Conservation (phyloP, 2,888 invertebrate species). For the Melitaea athalia region DNA sequence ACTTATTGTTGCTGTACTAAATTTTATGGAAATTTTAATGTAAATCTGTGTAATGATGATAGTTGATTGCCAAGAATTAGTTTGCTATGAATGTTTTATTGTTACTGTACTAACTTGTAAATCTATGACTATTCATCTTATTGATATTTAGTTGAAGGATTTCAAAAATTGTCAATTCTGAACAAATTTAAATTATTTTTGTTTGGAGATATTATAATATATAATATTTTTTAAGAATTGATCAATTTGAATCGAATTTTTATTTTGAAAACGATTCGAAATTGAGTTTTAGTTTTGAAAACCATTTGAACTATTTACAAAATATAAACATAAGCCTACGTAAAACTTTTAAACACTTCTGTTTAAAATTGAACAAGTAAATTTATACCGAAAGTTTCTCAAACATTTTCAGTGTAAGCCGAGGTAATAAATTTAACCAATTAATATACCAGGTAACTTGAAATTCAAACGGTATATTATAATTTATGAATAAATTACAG, state of each 20-base stretch:
- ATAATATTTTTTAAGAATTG: no score
- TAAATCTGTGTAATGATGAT: slow-evolving; percentile 8
- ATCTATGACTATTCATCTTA: background rate
- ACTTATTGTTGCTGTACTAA: slow-evolving; percentile 43
- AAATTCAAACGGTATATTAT: slow-evolving; percentile 31
- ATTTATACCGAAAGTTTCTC: slow-evolving; percentile 32
- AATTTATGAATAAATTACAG: slow-evolving; percentile 23
- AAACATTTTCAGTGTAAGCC: slow-evolving; percentile 33
- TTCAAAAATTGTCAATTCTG: no score
- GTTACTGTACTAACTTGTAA: slow-evolving; percentile 1
- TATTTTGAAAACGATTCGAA: no score
- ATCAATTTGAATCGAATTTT: no score
- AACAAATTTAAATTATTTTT: no score
- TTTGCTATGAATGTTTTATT: slow-evolving; percentile 19
- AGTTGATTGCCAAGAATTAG: slow-evolving; percentile 1
- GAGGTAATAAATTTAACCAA: slow-evolving; percentile 32
- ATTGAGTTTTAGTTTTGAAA: no score
- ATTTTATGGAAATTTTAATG: slow-evolving; percentile 17
- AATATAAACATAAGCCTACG: background rate
- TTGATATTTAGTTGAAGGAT: background rate
- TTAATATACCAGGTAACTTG: slow-evolving; percentile 29
- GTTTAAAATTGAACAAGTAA: slow-evolving; percentile 15
- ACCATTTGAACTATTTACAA: background rate
- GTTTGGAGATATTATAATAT: no score
- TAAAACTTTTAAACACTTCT: background rate